Conservation (phyloP, 2,888 invertebrate genomes). For the Ctenicera cuprea region DNA sequence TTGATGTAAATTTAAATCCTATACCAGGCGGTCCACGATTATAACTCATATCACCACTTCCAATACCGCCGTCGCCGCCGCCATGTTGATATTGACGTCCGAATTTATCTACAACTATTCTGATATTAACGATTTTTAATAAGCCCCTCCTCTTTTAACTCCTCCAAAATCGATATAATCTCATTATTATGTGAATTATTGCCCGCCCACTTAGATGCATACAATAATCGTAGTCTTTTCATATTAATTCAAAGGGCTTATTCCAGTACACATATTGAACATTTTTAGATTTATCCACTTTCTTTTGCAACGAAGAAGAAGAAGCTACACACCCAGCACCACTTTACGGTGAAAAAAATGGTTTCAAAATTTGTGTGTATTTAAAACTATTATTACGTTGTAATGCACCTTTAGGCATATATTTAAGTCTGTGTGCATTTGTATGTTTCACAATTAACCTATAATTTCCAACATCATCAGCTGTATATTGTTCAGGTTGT, state of each 20-base stretch:
- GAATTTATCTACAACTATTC: constrained; percentile 1
- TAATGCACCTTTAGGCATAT: neutral
- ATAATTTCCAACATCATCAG: constrained; percentile 13
- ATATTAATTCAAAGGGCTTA: neutral
- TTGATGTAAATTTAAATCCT: constrained; percentile 8
- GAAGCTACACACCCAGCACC: no score
- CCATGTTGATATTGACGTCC: constrained; percentile 3
- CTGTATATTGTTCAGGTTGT: neutral
- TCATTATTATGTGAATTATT: constrained; percentile 22
- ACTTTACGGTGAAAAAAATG: neutral
- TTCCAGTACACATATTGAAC: constrained; percentile 10
- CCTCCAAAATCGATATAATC: constrained; percentile 10
- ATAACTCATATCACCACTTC: neutral
- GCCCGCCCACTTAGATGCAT: constrained; percentile 15
- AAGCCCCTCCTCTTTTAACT: constrained; percentile 4
- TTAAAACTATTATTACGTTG: neutral
- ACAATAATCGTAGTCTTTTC: neutral
- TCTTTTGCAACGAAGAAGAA: neutral
- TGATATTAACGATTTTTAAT: constrained; percentile 3
- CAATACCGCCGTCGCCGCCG: neutral
- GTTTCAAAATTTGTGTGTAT: neutral
- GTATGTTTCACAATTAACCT: constrained; percentile 16
- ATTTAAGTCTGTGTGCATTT: constrained; percentile 2
- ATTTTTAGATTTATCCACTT: neutral
- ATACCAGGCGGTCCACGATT: constrained; percentile 5